Evolutionary conservation across 2,113 vertebrate genomes (phyloP).

Genomic region (Etheostoma spectabile): DNA sequence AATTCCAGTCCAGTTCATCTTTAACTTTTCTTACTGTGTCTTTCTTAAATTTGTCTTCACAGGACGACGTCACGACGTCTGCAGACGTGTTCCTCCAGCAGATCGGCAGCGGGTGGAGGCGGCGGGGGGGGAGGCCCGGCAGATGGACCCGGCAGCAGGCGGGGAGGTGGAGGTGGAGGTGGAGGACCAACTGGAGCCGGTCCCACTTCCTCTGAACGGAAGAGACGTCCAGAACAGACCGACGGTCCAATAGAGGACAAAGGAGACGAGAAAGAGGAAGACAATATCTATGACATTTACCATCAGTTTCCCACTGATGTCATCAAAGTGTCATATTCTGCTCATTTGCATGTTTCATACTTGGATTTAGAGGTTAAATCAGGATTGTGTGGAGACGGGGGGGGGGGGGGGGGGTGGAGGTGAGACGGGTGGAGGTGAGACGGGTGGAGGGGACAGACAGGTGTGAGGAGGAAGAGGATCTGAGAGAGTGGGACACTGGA

Average conservation of each 20-base stretch:
- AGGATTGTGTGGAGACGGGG: too few relatives aligned
- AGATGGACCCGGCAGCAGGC: constrained; percentile 38
- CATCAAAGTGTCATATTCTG: too few relatives aligned
- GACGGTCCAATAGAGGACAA: neutral
- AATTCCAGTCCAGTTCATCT: too few relatives aligned
- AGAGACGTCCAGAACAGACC: neutral
- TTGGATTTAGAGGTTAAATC: too few relatives aligned
- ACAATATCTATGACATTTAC: neutral
- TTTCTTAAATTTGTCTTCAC: accelerated
- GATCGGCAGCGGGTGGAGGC: constrained; percentile 2
- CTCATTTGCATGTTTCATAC: too few relatives aligned
- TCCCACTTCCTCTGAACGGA: neutral
- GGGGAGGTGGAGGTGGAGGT: neutral
- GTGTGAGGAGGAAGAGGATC: too few relatives aligned
- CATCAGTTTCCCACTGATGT: neutral
- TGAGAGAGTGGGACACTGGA: too few relatives aligned
- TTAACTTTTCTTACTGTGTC: too few relatives aligned
- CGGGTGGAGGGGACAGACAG: too few relatives aligned
- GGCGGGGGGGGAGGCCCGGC: constrained; percentile 18
- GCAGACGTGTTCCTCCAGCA: neutral
- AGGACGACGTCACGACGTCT: accelerated
- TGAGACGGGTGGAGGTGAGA: too few relatives aligned
- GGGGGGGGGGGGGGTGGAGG: too few relatives aligned
- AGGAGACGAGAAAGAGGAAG: neutral
- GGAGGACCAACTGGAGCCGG: constrained; percentile 27